phyloP scores from a whole-genome alignment of 2,888 invertebrate species.

The Oscheius sp. region DNA sequence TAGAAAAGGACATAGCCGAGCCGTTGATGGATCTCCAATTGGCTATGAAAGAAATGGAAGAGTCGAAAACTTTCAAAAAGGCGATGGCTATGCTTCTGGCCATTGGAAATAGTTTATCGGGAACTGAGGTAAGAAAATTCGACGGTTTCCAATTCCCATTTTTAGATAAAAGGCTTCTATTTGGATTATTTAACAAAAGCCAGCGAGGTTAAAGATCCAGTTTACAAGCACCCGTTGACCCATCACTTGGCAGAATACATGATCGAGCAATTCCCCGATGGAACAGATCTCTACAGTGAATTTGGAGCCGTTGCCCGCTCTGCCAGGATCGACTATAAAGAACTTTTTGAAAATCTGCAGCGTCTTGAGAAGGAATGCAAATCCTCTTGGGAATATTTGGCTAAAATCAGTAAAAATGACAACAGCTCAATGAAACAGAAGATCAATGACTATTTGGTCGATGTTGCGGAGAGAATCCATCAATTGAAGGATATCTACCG shows the following conservation, averaged over 20 bases:
- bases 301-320: conserved; percentile 77
- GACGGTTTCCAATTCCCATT: neutral
- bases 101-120: conserved; percentile 95
- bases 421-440: conserved; percentile 67
- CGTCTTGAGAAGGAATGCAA: conserved; percentile 95
- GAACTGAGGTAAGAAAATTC: conserved; percentile 78
- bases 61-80: conserved; percentile 92
- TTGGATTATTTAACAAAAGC: conserved; percentile 93
- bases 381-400: conserved; percentile 70
- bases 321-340: conserved; percentile 90
- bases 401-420: conserved; percentile 67
- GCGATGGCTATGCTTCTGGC: conserved; percentile 92
- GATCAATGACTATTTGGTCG: conserved; percentile 92
- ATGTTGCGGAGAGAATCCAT: conserved; percentile 96
- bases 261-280: conserved; percentile 93
- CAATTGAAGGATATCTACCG: conserved; percentile 90
- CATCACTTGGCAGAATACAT: conserved; percentile 98
- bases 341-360: conserved; percentile 85
- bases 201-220: conserved; percentile 83
- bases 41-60: conserved; percentile 89
- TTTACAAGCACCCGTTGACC: conserved; percentile 95
- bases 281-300: conserved; percentile 94
- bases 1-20: conserved; percentile 96
- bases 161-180: conserved; percentile 90
- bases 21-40: conserved; percentile 98